A percentile compares a stretch with the other conserved stretches of the same genome.
Conservation (phyloP, 2,113 vertebrate species). For the Oncorhynchus masou region DNA sequence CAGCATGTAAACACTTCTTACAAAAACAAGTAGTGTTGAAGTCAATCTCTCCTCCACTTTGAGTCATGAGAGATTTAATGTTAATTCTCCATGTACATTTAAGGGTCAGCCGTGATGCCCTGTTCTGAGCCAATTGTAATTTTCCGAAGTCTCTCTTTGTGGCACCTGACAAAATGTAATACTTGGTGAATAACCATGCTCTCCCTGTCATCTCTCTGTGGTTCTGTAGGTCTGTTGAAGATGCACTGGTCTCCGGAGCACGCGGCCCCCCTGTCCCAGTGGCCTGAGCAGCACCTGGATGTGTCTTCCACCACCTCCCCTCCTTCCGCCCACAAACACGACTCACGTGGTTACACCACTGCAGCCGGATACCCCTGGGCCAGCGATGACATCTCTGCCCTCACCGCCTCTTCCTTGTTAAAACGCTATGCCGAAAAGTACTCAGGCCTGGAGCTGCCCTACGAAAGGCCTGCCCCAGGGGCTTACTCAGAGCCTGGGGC, state of each 20-base stretch:
- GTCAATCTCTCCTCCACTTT: too few relatives aligned
- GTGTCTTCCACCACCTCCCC: conserved; percentile 94
- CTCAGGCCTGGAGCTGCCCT: conserved; percentile 84
- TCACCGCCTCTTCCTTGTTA: conserved; percentile 92
- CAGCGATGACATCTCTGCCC: conserved; percentile 92
- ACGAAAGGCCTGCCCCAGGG: conserved; percentile 73
- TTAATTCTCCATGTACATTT: too few relatives aligned
- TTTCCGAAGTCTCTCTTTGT: too few relatives aligned
- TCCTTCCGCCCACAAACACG: conserved; percentile 85
- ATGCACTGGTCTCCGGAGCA: conserved; percentile 99
- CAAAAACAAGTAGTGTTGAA: too few relatives aligned
- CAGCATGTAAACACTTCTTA: too few relatives aligned
- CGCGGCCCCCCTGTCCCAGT: conserved; percentile 91
- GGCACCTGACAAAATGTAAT: too few relatives aligned
- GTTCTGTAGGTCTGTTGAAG: conserved; percentile 81
- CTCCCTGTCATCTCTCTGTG: not conserved
- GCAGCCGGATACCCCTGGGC: conserved; percentile 86
- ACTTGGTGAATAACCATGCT: not conserved
- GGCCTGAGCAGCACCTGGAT: conserved; percentile 96
- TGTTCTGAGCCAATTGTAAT: too few relatives aligned
- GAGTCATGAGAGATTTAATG: too few relatives aligned
- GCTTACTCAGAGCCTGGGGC: conserved; percentile 75
- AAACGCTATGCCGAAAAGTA: conserved; percentile 97
- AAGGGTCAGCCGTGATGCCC: too few relatives aligned
- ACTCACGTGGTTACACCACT: conserved; percentile 79